A percentile compares a stretch with the other conserved stretches of the same genome.
These are phyloP conservation scores for Dicerorhinus sumatrensis DNA, from an alignment of 2,113 vertebrate genomes.

Conservation along the genomic window DNA sequence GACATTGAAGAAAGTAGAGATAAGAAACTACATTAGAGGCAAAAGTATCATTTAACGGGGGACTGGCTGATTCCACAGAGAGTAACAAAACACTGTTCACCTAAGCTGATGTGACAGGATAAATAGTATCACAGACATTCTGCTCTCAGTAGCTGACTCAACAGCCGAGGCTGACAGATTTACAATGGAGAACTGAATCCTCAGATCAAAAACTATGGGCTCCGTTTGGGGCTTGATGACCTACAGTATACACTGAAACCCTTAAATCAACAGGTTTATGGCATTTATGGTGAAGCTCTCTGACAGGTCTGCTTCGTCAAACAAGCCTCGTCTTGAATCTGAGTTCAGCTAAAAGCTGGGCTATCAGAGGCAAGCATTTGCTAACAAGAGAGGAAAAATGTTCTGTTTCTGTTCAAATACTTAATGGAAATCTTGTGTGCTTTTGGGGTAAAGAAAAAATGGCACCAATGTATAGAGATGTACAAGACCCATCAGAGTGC, in stretches of 20 bases:
- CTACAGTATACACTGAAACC: slow-evolving; percentile 64
- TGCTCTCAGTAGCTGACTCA: slow-evolving; percentile 76
- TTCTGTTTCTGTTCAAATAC: slow-evolving; percentile 49
- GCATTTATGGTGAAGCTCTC: slow-evolving; percentile 61
- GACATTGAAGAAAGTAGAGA: slow-evolving; percentile 45
- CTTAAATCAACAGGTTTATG: slow-evolving; percentile 82
- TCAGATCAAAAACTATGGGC: slow-evolving; percentile 72
- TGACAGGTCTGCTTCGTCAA: slow-evolving; percentile 65
- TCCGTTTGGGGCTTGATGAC: slow-evolving; percentile 67
- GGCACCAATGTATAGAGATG: neutral
- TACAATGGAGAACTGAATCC: slow-evolving; percentile 76
- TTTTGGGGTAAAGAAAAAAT: neutral
- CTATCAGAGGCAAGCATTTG: slow-evolving; percentile 63
- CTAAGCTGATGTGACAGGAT: slow-evolving; percentile 75
- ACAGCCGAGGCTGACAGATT: slow-evolving; percentile 76
- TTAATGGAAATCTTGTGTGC: slow-evolving; percentile 47
- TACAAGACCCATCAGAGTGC: neutral
- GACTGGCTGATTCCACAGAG: slow-evolving; percentile 47
- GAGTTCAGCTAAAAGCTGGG: slow-evolving; percentile 67
- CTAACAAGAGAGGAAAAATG: neutral
- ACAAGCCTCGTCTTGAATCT: slow-evolving; percentile 80
- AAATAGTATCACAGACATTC: slow-evolving; percentile 75
- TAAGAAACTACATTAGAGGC: slow-evolving; percentile 67
- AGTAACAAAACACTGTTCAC: slow-evolving; percentile 68
- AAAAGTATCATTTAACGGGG: slow-evolving; percentile 59